These are phyloP conservation scores for Akabosia matsudoensis DNA, from an alignment of 1,140 invertebrate species.

Conservation along the genomic window DNA sequence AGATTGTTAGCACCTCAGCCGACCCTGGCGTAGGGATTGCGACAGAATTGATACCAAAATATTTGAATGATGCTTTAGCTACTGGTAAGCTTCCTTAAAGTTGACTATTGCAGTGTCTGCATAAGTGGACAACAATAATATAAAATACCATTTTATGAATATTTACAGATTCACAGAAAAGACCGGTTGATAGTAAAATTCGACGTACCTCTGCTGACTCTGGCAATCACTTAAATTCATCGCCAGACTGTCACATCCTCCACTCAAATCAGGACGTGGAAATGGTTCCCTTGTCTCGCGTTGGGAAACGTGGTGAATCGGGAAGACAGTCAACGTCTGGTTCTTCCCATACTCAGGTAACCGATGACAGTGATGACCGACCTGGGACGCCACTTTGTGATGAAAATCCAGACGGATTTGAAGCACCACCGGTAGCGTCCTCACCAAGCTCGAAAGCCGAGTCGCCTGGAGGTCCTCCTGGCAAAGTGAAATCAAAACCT, in stretches of 20 bases:
- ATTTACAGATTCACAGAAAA: constrained; percentile 38
- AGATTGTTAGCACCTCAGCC: constrained; percentile 44
- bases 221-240: constrained; percentile 35
- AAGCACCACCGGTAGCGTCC: constrained; percentile 57
- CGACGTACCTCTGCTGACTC: constrained; percentile 44
- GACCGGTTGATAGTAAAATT: constrained; percentile 38
- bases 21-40: constrained; percentile 40
- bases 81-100: not conserved
- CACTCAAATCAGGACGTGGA: constrained; percentile 6
- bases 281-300: not conserved
- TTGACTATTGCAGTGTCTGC: not conserved
- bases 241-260: constrained; percentile 1
- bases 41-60: not conserved
- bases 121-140: not conserved
- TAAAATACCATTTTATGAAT: not conserved
- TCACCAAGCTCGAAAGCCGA: not conserved
- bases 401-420: constrained; percentile 71
- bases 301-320: not conserved
- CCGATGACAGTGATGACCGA: constrained; percentile 54
- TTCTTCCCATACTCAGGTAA: constrained; percentile 39
- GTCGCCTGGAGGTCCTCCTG: not conserved
- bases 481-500: not conserved
- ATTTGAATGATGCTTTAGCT: constrained; percentile 9
- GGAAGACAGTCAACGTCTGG: not conserved
- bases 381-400: constrained; percentile 79